Percentiles rank a stretch among this genome's conserved stretches.
Evolutionary conservation across 1,140 invertebrate species (phyloP).

Genomic region (Himalopsyche phryganea): DNA sequence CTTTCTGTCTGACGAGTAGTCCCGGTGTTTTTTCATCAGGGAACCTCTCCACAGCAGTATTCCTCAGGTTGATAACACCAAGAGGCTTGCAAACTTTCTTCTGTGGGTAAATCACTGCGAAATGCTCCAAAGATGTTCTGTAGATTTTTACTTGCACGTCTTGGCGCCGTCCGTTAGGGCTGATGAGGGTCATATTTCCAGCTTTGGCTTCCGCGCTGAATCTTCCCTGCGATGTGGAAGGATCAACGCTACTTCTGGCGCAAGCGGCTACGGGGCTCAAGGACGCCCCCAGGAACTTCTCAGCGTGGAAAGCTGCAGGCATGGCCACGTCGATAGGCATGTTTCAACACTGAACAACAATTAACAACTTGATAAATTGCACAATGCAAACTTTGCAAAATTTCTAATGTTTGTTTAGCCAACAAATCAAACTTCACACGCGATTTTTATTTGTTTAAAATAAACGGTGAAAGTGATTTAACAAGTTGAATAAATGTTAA

Average conservation of each 20-base stretch:
- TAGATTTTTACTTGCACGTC: slow-evolving; percentile 64
- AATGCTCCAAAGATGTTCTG: slow-evolving; percentile 63
- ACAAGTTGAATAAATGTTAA: too few species aligned
- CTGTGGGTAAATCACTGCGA: slow-evolving; percentile 64
- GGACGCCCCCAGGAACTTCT: slow-evolving; percentile 24
- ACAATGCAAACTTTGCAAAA: too few species aligned
- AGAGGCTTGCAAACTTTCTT: slow-evolving; percentile 61
- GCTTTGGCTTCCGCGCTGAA: slow-evolving; percentile 62
- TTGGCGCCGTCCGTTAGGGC: slow-evolving; percentile 57
- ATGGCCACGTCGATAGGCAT: slow-evolving; percentile 32
- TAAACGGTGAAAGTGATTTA: too few species aligned
- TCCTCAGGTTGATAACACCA: slow-evolving; percentile 61
- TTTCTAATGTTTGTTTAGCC: too few species aligned
- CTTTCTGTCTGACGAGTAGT: slow-evolving; percentile 59
- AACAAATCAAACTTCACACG: too few species aligned
- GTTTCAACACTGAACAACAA: neutral
- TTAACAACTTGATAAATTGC: too few species aligned
- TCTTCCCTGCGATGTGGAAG: slow-evolving; percentile 40
- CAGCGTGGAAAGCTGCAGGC: slow-evolving; percentile 30
- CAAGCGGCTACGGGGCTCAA: slow-evolving; percentile 22
- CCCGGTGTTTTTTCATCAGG: slow-evolving; percentile 48
- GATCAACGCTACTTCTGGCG: slow-evolving; percentile 38
- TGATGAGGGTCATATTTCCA: slow-evolving; percentile 59
- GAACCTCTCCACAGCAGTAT: slow-evolving; percentile 55
- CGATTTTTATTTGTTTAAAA: too few species aligned